Base-by-base conservation (phyloP, 1,140 invertebrate species). In the Elysia chlorotica region DNA sequence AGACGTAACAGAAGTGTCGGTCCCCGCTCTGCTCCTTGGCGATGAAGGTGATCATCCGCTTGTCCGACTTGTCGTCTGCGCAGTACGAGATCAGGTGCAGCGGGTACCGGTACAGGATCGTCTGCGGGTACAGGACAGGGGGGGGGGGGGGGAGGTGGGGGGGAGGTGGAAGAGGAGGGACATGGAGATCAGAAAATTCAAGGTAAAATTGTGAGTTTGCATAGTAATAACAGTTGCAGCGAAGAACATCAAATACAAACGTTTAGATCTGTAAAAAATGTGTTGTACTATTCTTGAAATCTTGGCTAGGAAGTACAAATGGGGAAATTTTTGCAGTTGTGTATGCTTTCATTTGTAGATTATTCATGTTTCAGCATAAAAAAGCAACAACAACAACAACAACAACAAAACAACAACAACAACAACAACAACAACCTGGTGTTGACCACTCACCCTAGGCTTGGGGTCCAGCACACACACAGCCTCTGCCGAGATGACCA, bases 11-110 rank as follows among this genome's bases (percentile, higher is more conserved):
- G 81, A 93, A 93, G 84, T 99, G 96, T 78, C 92, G 92, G 78
- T 97, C 95, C 33, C 87, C 85, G 59, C 91, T 90, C 25, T 92
- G 92, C 78, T 94, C 94, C 89, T 98, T 98, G 37, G 96, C 96
- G 79, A 99, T 98, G 86, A 99, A 99, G 81, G 93, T 94, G 88
- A 99, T 98, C 89, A 97, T 98, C 79, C 95, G 95, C 84, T 98
- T 98, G 69, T 97, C 96, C 53, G 95, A 95, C 87, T 98, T 98
- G 86, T 99, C 97, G 86, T 98, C 96, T 5, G 97, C 96, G 89
- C 97, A 98, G 88, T 98, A 99, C 0, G 96, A 98, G 87, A 99
- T 98, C 86, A 96, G 91, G 87, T 99, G 96, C n/a, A 99, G 88
- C 0, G 96, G 96, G 87, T 97, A 98, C 86, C 98, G 96, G 87